Evolutionary conservation across 2,888 invertebrate species (phyloP), one percentile per base, ranked within the genome.

Genomic region (Craniophora ligustri): DNA sequence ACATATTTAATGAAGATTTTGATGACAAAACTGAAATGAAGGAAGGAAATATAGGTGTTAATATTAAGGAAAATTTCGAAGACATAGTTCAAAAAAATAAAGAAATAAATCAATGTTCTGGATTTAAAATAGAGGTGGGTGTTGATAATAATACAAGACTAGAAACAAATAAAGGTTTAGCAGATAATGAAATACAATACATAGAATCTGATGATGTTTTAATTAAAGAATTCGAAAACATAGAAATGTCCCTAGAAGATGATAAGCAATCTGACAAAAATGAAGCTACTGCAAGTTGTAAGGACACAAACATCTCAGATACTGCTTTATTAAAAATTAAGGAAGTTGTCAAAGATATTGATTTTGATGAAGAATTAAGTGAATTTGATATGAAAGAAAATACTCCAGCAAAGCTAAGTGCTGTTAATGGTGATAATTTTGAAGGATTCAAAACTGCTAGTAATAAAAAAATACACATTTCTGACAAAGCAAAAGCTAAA

Each of bases 391-490:
- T 21, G 10, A 28, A 0, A 39, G 34, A 39, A 14, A 38, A 41
- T n/a, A 0, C 0, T 30, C 0, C 18, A 0, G 4, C 11, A 13
- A 7, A 19, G 1, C 5, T n/a, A 4, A 23, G 0, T 36, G 6
- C 8, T 40, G 1, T 15, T n/a, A 4, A 0, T 35, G 30, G 21
- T n/a, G 15, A 5, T 2, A 41, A 34, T 1, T 48, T 60, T 16
- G 11, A 1, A 39, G 62, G 50, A 14, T 61, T 61, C 5, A 62
- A 36, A 2, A 87, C 89, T 2, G 91, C 89, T 7, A 86, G 76
- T 64, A 89, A 92, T 35, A 89, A 86, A 69, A 55, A 69, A 6
- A 82, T 92, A 16, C 48, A 62, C 11, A 77, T 91, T 55, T 87
- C 88, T 0, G 75, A 82, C 26, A 51, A 73, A 42, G 81, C 85